A percentile compares a stretch with the other conserved stretches of the same genome.
These are phyloP conservation scores for Galendromus occidentalis DNA, from an alignment of 1,140 invertebrate species.

Conservation along the genomic window DNA sequence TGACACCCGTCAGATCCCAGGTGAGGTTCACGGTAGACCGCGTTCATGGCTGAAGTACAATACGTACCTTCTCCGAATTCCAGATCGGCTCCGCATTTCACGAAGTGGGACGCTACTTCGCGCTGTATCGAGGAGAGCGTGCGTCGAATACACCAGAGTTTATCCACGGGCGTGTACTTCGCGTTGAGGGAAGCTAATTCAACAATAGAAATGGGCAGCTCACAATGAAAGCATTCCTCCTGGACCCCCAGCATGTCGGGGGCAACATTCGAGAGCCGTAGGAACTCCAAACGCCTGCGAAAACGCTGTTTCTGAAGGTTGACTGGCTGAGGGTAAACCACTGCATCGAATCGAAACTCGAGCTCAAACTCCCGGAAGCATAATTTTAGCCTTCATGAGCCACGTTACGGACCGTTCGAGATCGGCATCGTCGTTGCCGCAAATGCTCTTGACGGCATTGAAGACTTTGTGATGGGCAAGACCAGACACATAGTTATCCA, in stretches of 20 bases:
- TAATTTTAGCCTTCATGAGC: too few species aligned
- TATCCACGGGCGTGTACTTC: conserved; percentile 6
- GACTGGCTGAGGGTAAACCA: too few species aligned
- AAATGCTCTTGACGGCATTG: background rate
- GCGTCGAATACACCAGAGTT: background rate
- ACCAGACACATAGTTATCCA: conserved; percentile 4
- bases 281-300: background rate
- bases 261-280: background rate
- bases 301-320: too few species aligned
- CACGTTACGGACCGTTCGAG: background rate
- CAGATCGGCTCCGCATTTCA: background rate
- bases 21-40: too few species aligned
- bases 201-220: background rate
- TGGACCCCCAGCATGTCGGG: background rate
- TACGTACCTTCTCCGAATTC: background rate
- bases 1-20: too few species aligned
- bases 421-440: background rate
- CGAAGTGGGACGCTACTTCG: background rate
- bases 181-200: background rate
- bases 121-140: background rate
- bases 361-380: too few species aligned
- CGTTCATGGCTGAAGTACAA: background rate
- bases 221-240: background rate
- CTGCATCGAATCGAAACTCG: too few species aligned
- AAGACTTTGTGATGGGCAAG: conserved; percentile 3